Percentiles rank a stretch among this genome's conserved stretches.
Conservation (phyloP, 2,113 vertebrate species). For the Dryoscopus gambensis region DNA sequence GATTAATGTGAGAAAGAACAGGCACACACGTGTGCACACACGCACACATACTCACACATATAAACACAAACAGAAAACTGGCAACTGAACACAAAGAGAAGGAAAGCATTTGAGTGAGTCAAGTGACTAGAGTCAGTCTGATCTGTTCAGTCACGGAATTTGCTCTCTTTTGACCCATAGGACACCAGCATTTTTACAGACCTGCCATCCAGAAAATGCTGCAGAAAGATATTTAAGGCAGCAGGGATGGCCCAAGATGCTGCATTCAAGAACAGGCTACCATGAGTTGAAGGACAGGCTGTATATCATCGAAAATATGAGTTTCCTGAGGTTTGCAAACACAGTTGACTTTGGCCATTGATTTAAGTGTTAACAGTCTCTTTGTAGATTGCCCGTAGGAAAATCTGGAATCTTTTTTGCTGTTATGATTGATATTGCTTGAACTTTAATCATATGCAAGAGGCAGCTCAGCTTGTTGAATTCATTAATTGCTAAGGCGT, state of each 20-base stretch:
- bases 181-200: not conserved
- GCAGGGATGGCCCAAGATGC: not conserved
- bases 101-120: not conserved
- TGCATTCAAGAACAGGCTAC: not conserved
- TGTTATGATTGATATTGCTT: slow-evolving; percentile 21
- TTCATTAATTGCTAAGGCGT: slow-evolving; percentile 52
- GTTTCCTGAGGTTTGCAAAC: not conserved
- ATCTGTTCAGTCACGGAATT: not conserved
- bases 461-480: slow-evolving; percentile 31
- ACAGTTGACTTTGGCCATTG: not conserved
- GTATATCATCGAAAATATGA: not conserved
- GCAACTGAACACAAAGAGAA: not conserved
- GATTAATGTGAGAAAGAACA: not conserved
- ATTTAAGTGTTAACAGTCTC: not conserved
- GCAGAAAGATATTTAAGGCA: not conserved
- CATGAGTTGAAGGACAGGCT: not conserved
- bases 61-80: not conserved
- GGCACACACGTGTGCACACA: not conserved
- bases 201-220: not conserved
- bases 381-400: not conserved
- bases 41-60: not conserved
- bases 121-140: not conserved
- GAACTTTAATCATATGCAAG: slow-evolving; percentile 35
- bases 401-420: slow-evolving; percentile 4
- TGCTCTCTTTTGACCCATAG: not conserved